These are phyloP conservation scores for Drosophila limbata DNA, from an alignment of 2,888 invertebrate species.

Conservation along the genomic window DNA sequence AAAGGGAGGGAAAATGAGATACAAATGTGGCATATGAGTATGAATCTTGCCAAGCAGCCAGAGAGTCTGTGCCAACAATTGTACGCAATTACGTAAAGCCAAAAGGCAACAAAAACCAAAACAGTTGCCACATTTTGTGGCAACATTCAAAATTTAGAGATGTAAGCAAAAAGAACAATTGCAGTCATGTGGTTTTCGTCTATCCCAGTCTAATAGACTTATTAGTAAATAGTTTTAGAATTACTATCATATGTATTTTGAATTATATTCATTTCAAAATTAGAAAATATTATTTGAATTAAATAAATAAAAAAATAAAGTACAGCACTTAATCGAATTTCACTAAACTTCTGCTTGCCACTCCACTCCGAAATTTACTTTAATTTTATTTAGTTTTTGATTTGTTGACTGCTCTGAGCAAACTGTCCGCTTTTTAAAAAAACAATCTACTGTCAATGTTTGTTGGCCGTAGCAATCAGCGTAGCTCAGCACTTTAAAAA, in stretches of 20 bases:
- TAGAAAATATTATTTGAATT: too few relatives aligned
- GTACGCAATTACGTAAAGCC: constrained; percentile 62
- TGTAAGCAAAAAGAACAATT: constrained; percentile 12
- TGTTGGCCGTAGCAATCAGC: constrained; percentile 57
- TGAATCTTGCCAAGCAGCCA: constrained; percentile 7
- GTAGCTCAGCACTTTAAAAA: constrained; percentile 54
- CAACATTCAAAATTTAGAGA: constrained; percentile 72
- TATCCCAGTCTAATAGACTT: constrained; percentile 22
- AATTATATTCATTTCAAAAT: too few relatives aligned
- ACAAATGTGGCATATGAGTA: constrained; percentile 51
- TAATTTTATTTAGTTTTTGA: neutral
- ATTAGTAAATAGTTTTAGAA: too few relatives aligned
- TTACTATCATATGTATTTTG: too few relatives aligned
- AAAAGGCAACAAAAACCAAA: constrained; percentile 46
- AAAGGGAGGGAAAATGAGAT: constrained; percentile 40
- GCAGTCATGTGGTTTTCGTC: constrained; percentile 49
- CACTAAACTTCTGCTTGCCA: neutral
- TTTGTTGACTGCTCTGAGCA: constrained; percentile 14
- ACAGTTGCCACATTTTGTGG: constrained; percentile 67
- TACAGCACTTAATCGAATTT: constrained; percentile 7
- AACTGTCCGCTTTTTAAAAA: constrained; percentile 20
- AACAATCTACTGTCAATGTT: constrained; percentile 45
- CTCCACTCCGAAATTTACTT: neutral
- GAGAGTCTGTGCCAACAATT: constrained; percentile 48
- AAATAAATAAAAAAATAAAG: too few relatives aligned